Base-by-base conservation (phyloP, 2,113 vertebrate genomes). In the Epinephelus lanceolatus region DNA sequence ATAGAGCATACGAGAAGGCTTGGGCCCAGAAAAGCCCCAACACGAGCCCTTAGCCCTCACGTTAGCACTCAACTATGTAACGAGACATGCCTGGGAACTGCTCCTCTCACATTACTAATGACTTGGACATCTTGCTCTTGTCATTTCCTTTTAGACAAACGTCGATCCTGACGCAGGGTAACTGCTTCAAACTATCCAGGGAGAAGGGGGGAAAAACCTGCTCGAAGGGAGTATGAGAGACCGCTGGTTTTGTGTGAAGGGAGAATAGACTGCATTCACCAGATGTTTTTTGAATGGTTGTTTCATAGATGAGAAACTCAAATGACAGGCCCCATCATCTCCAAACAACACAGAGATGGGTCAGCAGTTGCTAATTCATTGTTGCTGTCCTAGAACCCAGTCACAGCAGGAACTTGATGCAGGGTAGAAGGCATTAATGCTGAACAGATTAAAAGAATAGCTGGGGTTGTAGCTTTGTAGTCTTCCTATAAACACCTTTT, bases 51-150 rank as follows among this genome's bases (percentile, higher is more conserved):
- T 59, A 80, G 80, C 80, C 68, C 63, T 66, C 81, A 81, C 66
- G 78, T 89, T 88, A 89, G 89, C 84, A 76, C 84, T 89, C 78
- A 82, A 6, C 82, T 91, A 88, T 88, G 89, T 87, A 91, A 89
- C 69, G 63, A 87, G 85, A 89, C 88, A 85, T 88, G 91, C 84
- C 91, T 91, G 91, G 84, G 91, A 91, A 93, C 76, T 19, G 84
- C 91, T 90, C 81, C 72, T 92, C 91, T 94, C 91, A 86, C 68
- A 81, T 94, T 91, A 90, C 93, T 94, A 92, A 93, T 93, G 89
- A 88, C 90, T 94, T 91, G 82, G 91, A 94, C 91, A 94, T 93
- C 89, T 93, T 94, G 91, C 72, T 84, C 88, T 89, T 92, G 92
- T 92, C 88, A 89, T 92, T 94, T 93, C 85, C 86, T 91, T 59